Base-by-base conservation (phyloP, 1,140 invertebrate species). In the Cydia splendana region DNA sequence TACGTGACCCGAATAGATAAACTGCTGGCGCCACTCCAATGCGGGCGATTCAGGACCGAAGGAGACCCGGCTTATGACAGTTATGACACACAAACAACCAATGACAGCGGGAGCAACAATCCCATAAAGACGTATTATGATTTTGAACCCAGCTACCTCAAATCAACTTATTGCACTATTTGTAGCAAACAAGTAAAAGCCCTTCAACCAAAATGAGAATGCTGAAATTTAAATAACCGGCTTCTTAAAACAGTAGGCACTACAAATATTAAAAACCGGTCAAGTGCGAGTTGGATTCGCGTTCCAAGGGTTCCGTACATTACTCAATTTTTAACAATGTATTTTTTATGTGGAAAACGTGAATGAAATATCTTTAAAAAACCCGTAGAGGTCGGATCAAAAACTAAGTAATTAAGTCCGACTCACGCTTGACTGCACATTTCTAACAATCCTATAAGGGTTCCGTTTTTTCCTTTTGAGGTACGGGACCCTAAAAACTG, bases 11-110 rank as follows among this genome's bases (percentile, higher is more conserved):
- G 67, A 45, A 18, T 71, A 42, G 34, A 42, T 38, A 71, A 62
- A 74, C 18, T 20, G 74, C 62, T 79, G 78, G 77, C 75, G 42
- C 62, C 57, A 67, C 20, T 76, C 78, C 75, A 79, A 75, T 75
- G 65, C 65, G 20, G 67, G 53, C 24, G 38, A 71, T 71, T 18
- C n/a, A 2, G 30, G n/a, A 71, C 7, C 15, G 13, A 2, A 71
- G 30, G 30, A 71, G n/a, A 62, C 48, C 51, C 51, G 65, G 24
- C 65, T 5, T 51, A 2, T 65, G 4, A 65, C 65, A 28, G 28
- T 5, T 51, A 2, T 65, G 4, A 65, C 65, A 28, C 34, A 67
- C 24, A 67, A 34, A 20, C 15, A 42, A 42, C n/a, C 34, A 38
- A 38, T 38, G 30, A 67, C 67, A 71, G 7, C 65, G 65, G 28